These are phyloP conservation scores for Phlogophora meticulosa DNA, from an alignment of 2,888 invertebrate genomes.

Conservation along the genomic window DNA sequence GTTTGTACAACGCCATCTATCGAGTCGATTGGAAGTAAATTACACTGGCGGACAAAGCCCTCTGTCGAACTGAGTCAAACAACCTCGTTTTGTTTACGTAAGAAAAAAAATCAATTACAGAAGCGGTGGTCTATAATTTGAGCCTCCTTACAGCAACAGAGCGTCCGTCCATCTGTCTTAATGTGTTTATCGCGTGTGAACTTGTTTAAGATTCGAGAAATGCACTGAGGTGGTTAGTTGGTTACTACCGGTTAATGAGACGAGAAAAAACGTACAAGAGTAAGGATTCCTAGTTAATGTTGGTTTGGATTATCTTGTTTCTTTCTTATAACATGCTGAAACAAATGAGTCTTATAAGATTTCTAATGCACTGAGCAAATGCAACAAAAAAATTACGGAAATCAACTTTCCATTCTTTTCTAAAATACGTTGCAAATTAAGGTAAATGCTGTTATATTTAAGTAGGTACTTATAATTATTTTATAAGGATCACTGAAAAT, in stretches of 20 bases:
- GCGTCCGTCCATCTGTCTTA: slow-evolving; percentile 73
- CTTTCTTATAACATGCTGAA: slow-evolving; percentile 4
- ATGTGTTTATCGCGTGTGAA: slow-evolving; percentile 79
- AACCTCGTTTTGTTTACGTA: slow-evolving; percentile 48
- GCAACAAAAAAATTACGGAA: no score
- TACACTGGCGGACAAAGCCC: slow-evolving; percentile 16
- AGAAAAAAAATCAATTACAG: slow-evolving; percentile 78
- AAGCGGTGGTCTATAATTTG: slow-evolving; percentile 69
- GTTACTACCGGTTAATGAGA: slow-evolving; percentile 48
- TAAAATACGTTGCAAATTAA: neutral
- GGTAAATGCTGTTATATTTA: no score
- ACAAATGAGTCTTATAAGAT: neutral
- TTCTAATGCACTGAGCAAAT: no score
- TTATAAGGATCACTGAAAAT: no score
- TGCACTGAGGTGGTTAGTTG: slow-evolving; percentile 40
- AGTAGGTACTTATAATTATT: no score
- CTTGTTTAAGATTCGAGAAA: slow-evolving; percentile 54
- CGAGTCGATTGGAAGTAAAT: slow-evolving; percentile 17
- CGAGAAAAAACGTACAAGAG: slow-evolving; percentile 31
- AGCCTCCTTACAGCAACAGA: slow-evolving; percentile 67
- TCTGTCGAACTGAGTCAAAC: slow-evolving; percentile 26
- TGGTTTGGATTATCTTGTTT: slow-evolving; percentile 10
- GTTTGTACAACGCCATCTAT: slow-evolving; percentile 53
- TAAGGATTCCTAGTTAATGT: slow-evolving; percentile 29
- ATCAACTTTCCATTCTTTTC: neutral